A percentile compares a stretch with the other conserved stretches of the same genome.
phyloP scores from a whole-genome alignment of 92 coral and sea anemone species.

The Epizoanthus scotinus region DNA sequence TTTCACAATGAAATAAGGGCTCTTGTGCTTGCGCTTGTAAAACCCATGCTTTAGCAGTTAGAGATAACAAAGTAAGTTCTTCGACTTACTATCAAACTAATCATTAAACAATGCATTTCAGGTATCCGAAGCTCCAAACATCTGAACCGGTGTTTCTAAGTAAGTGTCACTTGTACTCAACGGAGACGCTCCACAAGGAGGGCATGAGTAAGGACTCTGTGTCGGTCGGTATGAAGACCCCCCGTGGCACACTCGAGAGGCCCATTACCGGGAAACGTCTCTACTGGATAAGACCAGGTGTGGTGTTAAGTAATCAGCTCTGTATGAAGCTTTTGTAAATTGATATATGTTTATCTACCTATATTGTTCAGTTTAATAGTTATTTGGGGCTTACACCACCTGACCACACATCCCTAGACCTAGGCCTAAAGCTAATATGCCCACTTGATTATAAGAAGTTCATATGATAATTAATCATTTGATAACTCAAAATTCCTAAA shows the following conservation, averaged over 20 bases:
- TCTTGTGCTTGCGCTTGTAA: too few relatives aligned
- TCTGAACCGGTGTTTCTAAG: conserved; percentile 62
- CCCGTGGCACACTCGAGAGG: conserved; percentile 74
- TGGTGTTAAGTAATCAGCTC: too few relatives aligned
- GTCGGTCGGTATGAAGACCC: conserved; percentile 76
- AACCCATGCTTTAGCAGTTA: neutral
- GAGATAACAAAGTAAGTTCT: too few relatives aligned
- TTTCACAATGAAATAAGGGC: too few relatives aligned
- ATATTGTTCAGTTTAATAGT: too few relatives aligned
- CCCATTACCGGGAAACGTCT: conserved; percentile 53
- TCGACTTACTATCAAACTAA: neutral
- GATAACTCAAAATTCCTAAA: too few relatives aligned
- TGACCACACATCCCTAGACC: too few relatives aligned
- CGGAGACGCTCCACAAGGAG: conserved; percentile 66
- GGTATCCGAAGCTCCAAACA: conserved; percentile 41
- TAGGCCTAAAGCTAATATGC: too few relatives aligned
- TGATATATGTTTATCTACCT: neutral
- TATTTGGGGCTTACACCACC: too few relatives aligned
- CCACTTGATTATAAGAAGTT: too few relatives aligned
- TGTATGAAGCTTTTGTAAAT: neutral
- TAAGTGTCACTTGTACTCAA: conserved; percentile 56
- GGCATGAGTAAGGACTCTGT: conserved; percentile 44
- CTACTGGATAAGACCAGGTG: conserved; percentile 81
- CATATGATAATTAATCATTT: too few relatives aligned
- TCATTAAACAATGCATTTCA: neutral